Evolutionary conservation across 2,113 vertebrate genomes (phyloP).

Genomic region (Sminthopsis crassicaudata): DNA sequence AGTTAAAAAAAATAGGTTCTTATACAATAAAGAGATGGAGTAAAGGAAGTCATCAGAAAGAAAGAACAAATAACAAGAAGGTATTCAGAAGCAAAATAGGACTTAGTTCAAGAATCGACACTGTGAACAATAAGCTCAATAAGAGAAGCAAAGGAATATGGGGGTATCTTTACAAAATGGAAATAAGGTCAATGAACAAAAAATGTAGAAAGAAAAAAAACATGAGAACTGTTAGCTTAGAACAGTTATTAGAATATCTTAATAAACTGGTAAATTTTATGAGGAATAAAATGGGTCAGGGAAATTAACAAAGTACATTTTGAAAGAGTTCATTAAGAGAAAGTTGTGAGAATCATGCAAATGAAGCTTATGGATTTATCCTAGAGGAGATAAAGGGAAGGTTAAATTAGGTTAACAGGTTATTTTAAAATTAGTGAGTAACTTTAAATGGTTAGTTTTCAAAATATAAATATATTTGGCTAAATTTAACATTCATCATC

Average conservation of each 20-base stretch:
- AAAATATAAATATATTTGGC: not conserved
- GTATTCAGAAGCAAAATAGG: not conserved
- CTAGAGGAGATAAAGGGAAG: not conserved
- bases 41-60: not conserved
- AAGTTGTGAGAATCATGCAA: not conserved
- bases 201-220: not conserved
- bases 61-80: not conserved
- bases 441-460: not conserved
- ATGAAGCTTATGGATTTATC: not conserved
- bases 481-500: not conserved
- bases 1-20: not conserved
- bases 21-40: not conserved
- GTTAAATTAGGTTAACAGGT: not conserved
- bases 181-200: not conserved
- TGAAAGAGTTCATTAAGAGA: not conserved
- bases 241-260: not conserved
- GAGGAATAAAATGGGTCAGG: not conserved
- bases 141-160: not conserved
- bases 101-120: not conserved
- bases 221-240: not conserved
- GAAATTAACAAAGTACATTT: not conserved
- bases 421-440: not conserved
- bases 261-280: not conserved
- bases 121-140: not conserved
- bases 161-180: not conserved